Evolutionary conservation across 92 coral and sea anemone species (phyloP).

Genomic region (Hydrozoanthus gracilis): DNA sequence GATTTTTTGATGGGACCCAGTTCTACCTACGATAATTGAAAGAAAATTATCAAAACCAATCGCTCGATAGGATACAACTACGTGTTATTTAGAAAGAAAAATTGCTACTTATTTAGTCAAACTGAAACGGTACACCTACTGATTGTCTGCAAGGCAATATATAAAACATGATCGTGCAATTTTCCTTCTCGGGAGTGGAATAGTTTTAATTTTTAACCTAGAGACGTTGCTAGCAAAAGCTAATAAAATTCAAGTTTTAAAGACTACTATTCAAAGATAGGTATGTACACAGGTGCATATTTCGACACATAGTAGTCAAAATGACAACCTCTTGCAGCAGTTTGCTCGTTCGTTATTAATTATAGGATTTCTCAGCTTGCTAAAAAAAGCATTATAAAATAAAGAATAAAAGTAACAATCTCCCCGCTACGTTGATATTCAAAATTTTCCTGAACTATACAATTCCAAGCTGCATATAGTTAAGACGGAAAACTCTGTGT

Average conservation of each 20-base stretch:
- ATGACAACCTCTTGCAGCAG: background rate
- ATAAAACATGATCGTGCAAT: background rate
- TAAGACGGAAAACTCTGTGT: too few species aligned
- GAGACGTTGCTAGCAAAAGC: background rate
- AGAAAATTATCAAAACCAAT: background rate
- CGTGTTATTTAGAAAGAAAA: conserved; percentile 24
- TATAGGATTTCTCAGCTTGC: background rate
- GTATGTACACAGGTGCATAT: conserved; percentile 6
- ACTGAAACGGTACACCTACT: background rate
- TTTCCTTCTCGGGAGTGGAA: background rate
- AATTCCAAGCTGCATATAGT: too few species aligned
- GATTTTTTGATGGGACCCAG: background rate
- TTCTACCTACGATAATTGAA: background rate
- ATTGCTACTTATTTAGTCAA: background rate
- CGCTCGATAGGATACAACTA: background rate
- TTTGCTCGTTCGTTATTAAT: background rate
- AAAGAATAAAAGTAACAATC: background rate
- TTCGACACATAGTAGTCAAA: background rate
- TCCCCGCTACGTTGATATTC: too few species aligned
- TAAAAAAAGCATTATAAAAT: background rate
- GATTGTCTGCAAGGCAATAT: background rate
- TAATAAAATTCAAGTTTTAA: background rate
- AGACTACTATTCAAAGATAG: conserved; percentile 9
- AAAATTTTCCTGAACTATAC: too few species aligned
- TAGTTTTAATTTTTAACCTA: background rate